Evolutionary conservation across 2,888 invertebrate species (phyloP), one percentile per base, ranked within the genome.

Genomic region (Ischnura elegans): DNA sequence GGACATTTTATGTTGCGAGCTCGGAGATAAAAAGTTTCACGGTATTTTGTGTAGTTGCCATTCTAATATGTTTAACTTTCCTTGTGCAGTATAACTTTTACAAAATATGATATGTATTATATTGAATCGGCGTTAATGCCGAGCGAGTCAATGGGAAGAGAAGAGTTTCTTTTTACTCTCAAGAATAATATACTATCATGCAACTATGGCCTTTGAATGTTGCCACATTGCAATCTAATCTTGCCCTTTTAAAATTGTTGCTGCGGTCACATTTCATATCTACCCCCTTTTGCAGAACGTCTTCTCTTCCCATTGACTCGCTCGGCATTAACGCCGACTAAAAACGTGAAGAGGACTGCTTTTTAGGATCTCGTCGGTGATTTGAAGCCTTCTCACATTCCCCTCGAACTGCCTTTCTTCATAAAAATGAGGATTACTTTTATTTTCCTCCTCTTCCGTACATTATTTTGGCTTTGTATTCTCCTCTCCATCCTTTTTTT

Each of bases 381-480:
- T 13, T 36, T 8, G 25, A 36, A 76, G 29, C 36, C n/a, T 36
- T 76, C 29, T 36, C 61, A 0, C 76, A 36, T 29, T 76, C 76
- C 25, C 76, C 25, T 36, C 25, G 36, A 29, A 29, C 25, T 36
- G 36, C 29, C 36, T 76, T 76, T 76, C 76, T 76, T 76, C 76
- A 76, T 76, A 76, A 76, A 76, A 51, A 76, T 4, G 10, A 6
- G 76, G 76, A 76, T 76, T 76, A 76, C 36, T 76, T 76, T 76
- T 76, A 36, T 36, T 29, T 76, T 76, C 76, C 25, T 76, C n/a
- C n/a, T n/a, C n/a, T 36, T 25, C 76, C 76, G 10, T 36, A 25
- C 76, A 76, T 76, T 76, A 76, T 76, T 76, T 76, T 36, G 76
- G 36, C 76, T 76, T 76, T 76, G 76, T 76, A 61, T 61, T 76